Conservation (phyloP, 2,113 vertebrate genomes). For the Actenoides lindsayi region DNA sequence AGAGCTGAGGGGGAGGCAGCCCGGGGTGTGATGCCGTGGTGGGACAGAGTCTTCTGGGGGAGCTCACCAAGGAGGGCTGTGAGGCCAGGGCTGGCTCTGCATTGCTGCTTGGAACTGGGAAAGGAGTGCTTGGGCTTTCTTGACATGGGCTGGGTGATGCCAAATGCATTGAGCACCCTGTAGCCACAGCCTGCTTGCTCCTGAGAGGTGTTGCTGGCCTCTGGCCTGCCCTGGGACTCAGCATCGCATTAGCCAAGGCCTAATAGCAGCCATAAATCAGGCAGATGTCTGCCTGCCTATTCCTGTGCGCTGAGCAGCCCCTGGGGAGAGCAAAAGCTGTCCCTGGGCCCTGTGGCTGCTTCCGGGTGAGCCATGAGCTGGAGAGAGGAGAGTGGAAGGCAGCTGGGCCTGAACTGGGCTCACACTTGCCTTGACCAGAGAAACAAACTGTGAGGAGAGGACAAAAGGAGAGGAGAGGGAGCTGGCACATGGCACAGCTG, state of each 20-base stretch:
- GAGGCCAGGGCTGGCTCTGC: neutral
- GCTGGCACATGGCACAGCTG: accelerated
- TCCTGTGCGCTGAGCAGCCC: neutral
- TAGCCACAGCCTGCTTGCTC: neutral
- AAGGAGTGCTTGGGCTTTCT: neutral
- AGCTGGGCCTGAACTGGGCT: neutral
- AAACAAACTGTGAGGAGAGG: neutral
- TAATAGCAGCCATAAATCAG: neutral
- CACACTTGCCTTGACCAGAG: neutral
- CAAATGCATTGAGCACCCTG: neutral
- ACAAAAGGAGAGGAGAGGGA: neutral
- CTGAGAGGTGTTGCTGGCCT: neutral
- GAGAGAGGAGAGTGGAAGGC: neutral
- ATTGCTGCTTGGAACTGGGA: neutral
- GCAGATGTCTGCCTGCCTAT: neutral
- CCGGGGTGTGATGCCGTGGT: neutral
- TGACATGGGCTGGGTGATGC: neutral
- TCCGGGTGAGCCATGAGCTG: neutral
- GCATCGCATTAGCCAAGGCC: neutral
- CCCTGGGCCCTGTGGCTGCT: neutral
- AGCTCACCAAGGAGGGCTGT: neutral
- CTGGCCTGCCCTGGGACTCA: neutral
- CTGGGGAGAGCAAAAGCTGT: neutral
- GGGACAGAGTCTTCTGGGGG: neutral
- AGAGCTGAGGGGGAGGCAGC: neutral